Conservation (phyloP, 1,140 invertebrate genomes). For the Drosophila cardini region DNA sequence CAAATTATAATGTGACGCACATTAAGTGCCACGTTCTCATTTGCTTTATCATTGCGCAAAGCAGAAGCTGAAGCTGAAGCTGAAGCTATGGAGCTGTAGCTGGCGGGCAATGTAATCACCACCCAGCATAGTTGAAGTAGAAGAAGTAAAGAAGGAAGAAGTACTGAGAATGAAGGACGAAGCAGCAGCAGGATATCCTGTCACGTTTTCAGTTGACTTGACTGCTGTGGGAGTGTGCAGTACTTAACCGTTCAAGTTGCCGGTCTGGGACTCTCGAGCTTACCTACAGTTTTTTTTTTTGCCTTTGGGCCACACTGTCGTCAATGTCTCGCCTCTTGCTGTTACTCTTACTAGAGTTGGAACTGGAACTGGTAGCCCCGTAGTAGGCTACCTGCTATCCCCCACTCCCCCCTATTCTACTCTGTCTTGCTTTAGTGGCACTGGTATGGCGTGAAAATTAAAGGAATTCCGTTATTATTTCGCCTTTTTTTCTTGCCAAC, state of each 20-base stretch:
- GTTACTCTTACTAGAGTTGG: not conserved
- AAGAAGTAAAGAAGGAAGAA: conserved; percentile 6
- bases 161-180: conserved; percentile 4
- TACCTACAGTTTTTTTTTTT: conserved; percentile 27
- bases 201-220: conserved; percentile 83
- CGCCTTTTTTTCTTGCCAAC: conserved; percentile 61
- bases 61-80: not conserved
- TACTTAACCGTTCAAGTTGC: conserved; percentile 82
- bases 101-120: conserved; percentile 12
- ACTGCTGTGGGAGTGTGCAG: conserved; percentile 72
- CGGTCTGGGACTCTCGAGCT: conserved; percentile 42
- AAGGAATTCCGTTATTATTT: conserved; percentile 83
- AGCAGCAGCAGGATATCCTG: conserved; percentile 75
- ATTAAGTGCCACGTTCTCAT: conserved; percentile 70
- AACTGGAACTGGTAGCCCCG: not conserved
- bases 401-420: not conserved
- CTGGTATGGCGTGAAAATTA: conserved; percentile 67
- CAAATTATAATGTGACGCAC: conserved; percentile 77
- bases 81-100: not conserved
- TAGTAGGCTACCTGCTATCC: conserved; percentile 31
- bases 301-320: conserved; percentile 71
- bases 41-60: conserved; percentile 67
- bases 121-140: conserved; percentile 12
- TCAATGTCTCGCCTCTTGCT: conserved; percentile 66
- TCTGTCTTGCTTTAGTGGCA: conserved; percentile 47